These are phyloP conservation scores for Apodemus agrarius DNA, from an alignment of 2,797 vertebrate genomes.

Conservation along the genomic window DNA sequence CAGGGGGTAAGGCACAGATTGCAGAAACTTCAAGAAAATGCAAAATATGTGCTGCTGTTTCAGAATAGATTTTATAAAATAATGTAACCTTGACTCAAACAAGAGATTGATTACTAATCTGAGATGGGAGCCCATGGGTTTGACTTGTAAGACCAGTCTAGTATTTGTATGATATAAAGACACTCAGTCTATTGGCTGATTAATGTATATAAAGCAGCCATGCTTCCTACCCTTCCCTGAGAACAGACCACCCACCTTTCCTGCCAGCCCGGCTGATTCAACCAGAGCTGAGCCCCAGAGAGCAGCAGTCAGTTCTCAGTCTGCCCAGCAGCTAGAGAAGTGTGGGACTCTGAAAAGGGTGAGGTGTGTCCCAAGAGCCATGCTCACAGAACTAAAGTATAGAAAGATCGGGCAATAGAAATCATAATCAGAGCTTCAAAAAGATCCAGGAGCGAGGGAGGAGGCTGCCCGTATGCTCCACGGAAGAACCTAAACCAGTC, in stretches of 20 bases:
- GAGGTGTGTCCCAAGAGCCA: background rate
- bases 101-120: background rate
- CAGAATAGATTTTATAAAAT: slow-evolving; percentile 1
- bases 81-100: background rate
- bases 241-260: background rate
- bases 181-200: background rate
- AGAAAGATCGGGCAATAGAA: background rate
- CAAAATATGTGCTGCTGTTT: background rate
- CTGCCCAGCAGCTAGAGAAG: background rate
- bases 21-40: background rate
- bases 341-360: background rate
- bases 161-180: background rate
- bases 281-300: background rate
- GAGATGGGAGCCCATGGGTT: background rate
- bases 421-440: background rate
- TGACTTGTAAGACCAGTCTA: background rate
- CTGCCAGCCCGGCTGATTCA: background rate
- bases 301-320: background rate
- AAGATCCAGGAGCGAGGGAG: background rate
- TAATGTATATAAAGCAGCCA: background rate
- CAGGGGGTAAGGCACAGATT: background rate
- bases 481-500: background rate
- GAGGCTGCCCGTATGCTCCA: background rate
- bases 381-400: background rate
- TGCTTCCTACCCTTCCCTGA: background rate